Conservation (phyloP, 2,113 vertebrate genomes). For the Hucho hucho region DNA sequence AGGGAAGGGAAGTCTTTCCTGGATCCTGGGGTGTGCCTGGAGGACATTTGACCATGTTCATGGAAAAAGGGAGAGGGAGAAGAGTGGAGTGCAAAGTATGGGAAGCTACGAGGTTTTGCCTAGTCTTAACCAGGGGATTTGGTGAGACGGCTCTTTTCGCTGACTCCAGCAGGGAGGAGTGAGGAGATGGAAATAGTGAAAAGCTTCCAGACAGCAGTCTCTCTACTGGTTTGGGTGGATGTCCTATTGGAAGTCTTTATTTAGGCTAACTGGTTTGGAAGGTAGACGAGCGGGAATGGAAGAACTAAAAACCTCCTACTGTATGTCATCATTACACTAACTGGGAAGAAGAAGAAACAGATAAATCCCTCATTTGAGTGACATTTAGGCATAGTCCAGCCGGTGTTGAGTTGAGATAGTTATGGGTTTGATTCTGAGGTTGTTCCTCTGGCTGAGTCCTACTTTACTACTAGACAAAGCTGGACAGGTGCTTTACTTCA, state of each 20-base stretch:
- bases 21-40: neutral
- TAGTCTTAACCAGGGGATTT: slow-evolving; percentile 46
- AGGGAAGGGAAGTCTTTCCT: neutral
- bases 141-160: slow-evolving; percentile 57
- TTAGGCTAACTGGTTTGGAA: too few relatives aligned
- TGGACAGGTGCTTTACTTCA: neutral
- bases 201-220: slow-evolving; percentile 14
- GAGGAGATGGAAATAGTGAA: slow-evolving; percentile 60
- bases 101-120: slow-evolving; percentile 10
- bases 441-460: too few relatives aligned
- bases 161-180: slow-evolving; percentile 35
- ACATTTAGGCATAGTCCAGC: too few relatives aligned
- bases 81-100: slow-evolving; percentile 9
- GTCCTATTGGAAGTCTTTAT: neutral
- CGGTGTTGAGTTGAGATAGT: too few relatives aligned
- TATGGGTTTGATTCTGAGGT: too few relatives aligned
- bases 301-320: neutral
- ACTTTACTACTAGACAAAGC: too few relatives aligned
- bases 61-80: slow-evolving; percentile 26
- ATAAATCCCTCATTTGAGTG: neutral
- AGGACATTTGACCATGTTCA: slow-evolving; percentile 12
- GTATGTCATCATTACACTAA: slow-evolving; percentile 2
- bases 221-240: slow-evolving; percentile 27
- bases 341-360: neutral
- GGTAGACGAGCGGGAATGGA: too few relatives aligned